phyloP scores from a whole-genome alignment of 2,888 invertebrate genomes.

The Tinea semifulvella region DNA sequence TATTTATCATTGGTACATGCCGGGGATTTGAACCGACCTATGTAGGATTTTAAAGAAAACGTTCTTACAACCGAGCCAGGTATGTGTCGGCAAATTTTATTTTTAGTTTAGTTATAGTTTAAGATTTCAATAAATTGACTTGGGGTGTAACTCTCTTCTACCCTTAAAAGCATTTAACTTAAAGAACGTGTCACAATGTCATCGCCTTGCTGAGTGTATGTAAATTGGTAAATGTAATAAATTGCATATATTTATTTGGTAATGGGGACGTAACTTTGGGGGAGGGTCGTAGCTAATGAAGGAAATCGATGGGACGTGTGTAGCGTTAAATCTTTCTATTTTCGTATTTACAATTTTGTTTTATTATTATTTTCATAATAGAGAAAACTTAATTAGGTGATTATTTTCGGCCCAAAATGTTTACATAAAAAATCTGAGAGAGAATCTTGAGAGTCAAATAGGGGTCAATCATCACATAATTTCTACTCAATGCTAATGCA shows the following conservation, averaged over 20 bases:
- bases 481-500: too few species aligned
- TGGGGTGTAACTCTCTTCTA: neutral
- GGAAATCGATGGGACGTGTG: slow-evolving; percentile 31
- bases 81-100: too few species aligned
- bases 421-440: too few species aligned
- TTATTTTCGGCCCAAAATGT: too few species aligned
- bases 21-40: too few species aligned
- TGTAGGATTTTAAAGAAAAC: too few species aligned
- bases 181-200: slow-evolving; percentile 36
- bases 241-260: slow-evolving; percentile 61
- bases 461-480: too few species aligned
- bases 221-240: slow-evolving; percentile 65
- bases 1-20: too few species aligned
- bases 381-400: slow-evolving; percentile 1
- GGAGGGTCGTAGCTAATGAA: slow-evolving; percentile 32
- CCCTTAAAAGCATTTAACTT: slow-evolving; percentile 45
- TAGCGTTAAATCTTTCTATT: slow-evolving; percentile 15
- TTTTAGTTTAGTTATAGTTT: too few species aligned
- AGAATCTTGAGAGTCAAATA: too few species aligned
- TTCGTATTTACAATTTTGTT: slow-evolving; percentile 4
- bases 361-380: neutral
- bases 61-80: too few species aligned
- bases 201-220: slow-evolving; percentile 31
- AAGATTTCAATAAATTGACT: neutral
- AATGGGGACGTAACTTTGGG: slow-evolving; percentile 49